Evolutionary conservation across 2,113 vertebrate species (phyloP).

Genomic region (Pantherophis guttatus): DNA sequence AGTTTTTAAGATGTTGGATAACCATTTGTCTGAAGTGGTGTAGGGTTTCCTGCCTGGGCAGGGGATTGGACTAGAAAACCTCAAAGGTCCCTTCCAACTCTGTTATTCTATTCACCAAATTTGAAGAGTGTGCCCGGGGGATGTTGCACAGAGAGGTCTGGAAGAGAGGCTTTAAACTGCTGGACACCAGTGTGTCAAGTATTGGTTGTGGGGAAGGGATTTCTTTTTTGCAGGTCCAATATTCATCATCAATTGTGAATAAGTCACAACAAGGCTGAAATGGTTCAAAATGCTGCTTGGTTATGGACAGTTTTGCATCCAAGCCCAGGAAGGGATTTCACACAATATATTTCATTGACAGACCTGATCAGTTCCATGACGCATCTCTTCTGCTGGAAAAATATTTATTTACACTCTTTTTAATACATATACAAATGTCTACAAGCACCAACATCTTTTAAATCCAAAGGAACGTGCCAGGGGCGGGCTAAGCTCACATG

Average conservation of each 20-base stretch:
- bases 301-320: background rate
- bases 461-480: background rate
- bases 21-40: too few species aligned
- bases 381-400: constrained; percentile 44
- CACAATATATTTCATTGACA: accelerated
- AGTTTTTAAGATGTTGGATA: too few species aligned
- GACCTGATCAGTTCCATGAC: background rate
- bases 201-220: background rate
- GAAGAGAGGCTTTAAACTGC: background rate
- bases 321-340: accelerated
- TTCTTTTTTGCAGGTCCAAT: background rate
- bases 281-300: background rate
- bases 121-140: background rate
- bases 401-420: constrained; percentile 54
- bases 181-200: background rate
- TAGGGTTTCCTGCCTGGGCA: too few species aligned
- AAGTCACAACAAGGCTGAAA: background rate
- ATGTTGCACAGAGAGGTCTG: background rate
- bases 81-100: too few species aligned
- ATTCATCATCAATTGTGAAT: background rate
- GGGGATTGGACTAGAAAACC: too few species aligned
- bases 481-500: background rate
- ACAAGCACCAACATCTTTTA: background rate
- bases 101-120: background rate
- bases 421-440: constrained; percentile 3